Conservation (phyloP, 2,113 vertebrate genomes). For the Rhinoptilus africanus region DNA sequence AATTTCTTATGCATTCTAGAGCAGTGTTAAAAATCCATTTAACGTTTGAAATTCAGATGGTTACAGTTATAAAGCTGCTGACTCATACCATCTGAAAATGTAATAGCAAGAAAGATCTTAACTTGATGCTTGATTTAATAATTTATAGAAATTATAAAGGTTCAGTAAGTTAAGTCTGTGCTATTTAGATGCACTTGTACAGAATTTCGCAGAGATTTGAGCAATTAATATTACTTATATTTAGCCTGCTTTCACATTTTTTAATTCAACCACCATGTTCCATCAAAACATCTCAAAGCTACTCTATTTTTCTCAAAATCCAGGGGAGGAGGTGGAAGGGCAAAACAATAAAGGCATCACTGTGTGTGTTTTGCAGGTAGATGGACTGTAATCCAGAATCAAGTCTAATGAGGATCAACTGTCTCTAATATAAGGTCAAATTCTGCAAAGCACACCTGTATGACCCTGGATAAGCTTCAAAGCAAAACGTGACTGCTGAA, state of each 20-base stretch:
- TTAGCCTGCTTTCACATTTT: background rate
- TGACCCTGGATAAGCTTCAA: background rate
- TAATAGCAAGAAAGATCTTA: constrained; percentile 49
- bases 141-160: constrained; percentile 63
- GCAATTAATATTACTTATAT: constrained; percentile 8
- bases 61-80: constrained; percentile 86
- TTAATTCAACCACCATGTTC: background rate
- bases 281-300: background rate
- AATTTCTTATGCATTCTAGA: constrained; percentile 82
- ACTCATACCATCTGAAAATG: constrained; percentile 82
- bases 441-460: background rate
- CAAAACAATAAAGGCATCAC: background rate
- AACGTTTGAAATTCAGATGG: constrained; percentile 93
- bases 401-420: background rate
- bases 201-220: constrained; percentile 36
- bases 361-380: background rate
- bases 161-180: constrained; percentile 51
- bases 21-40: constrained; percentile 82
- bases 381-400: background rate
- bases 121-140: constrained; percentile 62
- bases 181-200: constrained; percentile 34
- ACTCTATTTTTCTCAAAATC: background rate
- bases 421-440: background rate
- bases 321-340: fast-evolving
- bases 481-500: background rate